Conservation (phyloP, 1,140 invertebrate genomes). For the Tetramorium simillimum region DNA sequence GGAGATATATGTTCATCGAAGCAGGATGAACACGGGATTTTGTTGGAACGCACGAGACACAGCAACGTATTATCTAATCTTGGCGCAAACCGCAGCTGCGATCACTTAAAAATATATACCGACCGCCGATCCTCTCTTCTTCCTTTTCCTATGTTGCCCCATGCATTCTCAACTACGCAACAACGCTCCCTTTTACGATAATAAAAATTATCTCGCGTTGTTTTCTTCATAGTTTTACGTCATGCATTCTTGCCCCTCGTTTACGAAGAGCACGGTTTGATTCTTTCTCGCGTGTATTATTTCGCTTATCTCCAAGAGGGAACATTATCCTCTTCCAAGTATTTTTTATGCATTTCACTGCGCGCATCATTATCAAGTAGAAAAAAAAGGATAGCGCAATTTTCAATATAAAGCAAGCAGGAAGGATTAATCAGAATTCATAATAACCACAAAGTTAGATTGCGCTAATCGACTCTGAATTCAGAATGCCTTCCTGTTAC, state of each 20-base stretch:
- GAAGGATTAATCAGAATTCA: neutral
- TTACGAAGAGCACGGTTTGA: neutral
- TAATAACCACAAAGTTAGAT: neutral
- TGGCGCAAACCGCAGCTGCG: slow-evolving; percentile 67
- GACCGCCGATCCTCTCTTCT: slow-evolving; percentile 30
- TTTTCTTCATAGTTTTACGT: neutral
- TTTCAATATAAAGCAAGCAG: neutral
- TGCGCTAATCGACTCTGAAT: neutral
- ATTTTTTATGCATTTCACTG: neutral
- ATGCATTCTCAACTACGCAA: neutral
- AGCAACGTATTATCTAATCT: slow-evolving; percentile 71
- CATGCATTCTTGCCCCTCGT: neutral
- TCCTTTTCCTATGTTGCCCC: slow-evolving; percentile 7
- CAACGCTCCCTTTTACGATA: neutral
- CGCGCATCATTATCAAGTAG: neutral
- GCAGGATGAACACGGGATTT: slow-evolving; percentile 44
- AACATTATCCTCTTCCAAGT: neutral
- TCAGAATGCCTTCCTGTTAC: neutral
- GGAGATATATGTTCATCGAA: slow-evolving; percentile 17
- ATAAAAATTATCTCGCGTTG: slow-evolving; percentile 29
- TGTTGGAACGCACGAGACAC: slow-evolving; percentile 12
- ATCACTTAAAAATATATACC: slow-evolving; percentile 70
- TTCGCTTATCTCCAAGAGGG: neutral
- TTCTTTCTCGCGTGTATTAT: neutral
- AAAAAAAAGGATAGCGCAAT: neutral